These are phyloP conservation scores for Temnothorax nylanderi DNA, from an alignment of 1,140 invertebrate species.

Conservation along the genomic window DNA sequence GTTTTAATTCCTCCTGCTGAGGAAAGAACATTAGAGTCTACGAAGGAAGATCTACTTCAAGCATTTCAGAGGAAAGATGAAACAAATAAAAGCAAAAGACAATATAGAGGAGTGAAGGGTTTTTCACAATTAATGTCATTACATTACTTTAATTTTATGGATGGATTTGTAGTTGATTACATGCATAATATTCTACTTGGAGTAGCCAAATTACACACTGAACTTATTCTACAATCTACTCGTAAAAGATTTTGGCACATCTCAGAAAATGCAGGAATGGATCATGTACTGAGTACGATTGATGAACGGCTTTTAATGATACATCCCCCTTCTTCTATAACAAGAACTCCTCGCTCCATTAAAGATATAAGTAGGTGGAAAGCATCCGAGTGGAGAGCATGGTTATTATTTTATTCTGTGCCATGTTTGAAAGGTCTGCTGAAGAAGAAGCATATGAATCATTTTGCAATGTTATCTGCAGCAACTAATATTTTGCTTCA, in stretches of 20 bases:
- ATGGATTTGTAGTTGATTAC: constrained; percentile 16
- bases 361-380: constrained; percentile 5
- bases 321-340: not conserved
- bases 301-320: not conserved
- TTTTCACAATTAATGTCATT: constrained; percentile 3
- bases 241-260: not conserved
- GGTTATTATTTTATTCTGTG: constrained; percentile 22
- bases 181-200: constrained; percentile 19
- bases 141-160: not conserved
- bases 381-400: constrained; percentile 12
- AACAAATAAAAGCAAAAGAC: constrained; percentile 2
- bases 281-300: not conserved
- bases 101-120: not conserved
- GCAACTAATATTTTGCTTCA: constrained; percentile 16
- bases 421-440: constrained; percentile 5
- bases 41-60: not conserved
- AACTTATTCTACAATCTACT: constrained; percentile 6
- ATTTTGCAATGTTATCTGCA: not conserved
- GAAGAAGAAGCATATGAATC: not conserved
- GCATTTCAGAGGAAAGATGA: constrained; percentile 3
- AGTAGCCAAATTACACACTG: not conserved
- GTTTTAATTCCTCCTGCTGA: not conserved
- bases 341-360: not conserved
- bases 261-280: not conserved
- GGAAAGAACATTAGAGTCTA: not conserved